Percentiles rank a stretch among this genome's conserved stretches.
Evolutionary conservation across 2,888 invertebrate genomes (phyloP).

Genomic region (Crossocerus cetratus): DNA sequence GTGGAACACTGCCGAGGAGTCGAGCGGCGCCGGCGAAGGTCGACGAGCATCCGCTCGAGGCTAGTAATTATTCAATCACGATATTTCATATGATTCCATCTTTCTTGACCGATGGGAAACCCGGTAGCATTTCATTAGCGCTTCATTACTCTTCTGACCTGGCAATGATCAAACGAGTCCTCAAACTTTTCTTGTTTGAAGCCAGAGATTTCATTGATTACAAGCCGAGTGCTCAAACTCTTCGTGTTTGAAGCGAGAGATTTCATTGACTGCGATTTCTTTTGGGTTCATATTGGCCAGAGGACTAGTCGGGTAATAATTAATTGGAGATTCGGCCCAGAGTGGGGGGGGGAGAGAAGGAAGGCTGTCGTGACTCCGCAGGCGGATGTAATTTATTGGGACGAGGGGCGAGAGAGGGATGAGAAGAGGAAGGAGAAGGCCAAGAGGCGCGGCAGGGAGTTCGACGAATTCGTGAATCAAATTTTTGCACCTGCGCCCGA

Average conservation of each 20-base stretch:
- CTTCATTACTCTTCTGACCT: too few relatives aligned
- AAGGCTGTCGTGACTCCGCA: not conserved
- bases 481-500: constrained; percentile 40
- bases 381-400: constrained; percentile 32
- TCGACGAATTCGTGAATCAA: constrained; percentile 41
- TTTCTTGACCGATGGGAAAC: too few relatives aligned
- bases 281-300: too few relatives aligned
- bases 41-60: not conserved
- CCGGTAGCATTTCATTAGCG: not conserved
- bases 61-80: not conserved
- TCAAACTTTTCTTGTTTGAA: too few relatives aligned
- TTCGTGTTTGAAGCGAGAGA: too few relatives aligned
- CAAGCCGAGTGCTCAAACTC: too few relatives aligned
- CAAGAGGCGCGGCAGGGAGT: not conserved
- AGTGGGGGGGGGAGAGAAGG: not conserved
- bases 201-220: too few relatives aligned
- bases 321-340: too few relatives aligned
- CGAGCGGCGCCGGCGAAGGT: not conserved
- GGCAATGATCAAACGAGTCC: too few relatives aligned
- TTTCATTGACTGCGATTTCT: too few relatives aligned
- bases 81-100: not conserved
- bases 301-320: too few relatives aligned
- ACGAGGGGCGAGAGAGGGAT: not conserved
- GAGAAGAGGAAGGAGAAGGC: constrained; percentile 19
- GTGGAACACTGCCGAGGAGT: not conserved